Conservation (phyloP, 23 tunicate genomes). For the Ciona savignyi region DNA sequence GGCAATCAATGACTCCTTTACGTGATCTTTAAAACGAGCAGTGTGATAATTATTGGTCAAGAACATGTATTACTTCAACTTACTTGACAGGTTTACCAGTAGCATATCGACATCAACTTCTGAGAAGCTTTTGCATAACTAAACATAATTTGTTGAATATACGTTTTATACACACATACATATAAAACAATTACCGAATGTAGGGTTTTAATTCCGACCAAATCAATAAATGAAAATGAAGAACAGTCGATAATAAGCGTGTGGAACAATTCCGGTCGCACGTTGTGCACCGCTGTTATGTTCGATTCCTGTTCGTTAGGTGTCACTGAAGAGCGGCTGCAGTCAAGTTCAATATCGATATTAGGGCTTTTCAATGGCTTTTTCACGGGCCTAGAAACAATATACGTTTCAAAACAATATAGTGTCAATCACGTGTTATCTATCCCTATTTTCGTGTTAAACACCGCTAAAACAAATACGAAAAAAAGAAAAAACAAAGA, state of each 20-base stretch:
- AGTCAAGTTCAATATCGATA: no score
- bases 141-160: not conserved
- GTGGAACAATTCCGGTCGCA: constrained; percentile 16
- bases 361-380: not conserved
- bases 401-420: no score
- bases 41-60: not conserved
- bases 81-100: constrained; percentile 42
- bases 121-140: constrained; percentile 33
- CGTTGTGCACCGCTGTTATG: not conserved
- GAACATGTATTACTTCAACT: not conserved
- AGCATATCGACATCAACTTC: constrained; percentile 34
- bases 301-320: not conserved
- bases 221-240: constrained; percentile 61
- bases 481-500: no score
- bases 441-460: no score
- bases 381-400: no score
- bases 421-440: no score
- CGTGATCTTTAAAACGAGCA: constrained; percentile 28
- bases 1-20: constrained; percentile 19
- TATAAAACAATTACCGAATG: not conserved
- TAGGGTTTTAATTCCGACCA: constrained; percentile 46
- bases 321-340: no score
- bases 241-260: constrained; percentile 74
- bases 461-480: no score
- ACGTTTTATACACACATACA: not conserved